Evolutionary conservation across 1,140 invertebrate genomes (phyloP).

Genomic region (Microplitis demolitor): DNA sequence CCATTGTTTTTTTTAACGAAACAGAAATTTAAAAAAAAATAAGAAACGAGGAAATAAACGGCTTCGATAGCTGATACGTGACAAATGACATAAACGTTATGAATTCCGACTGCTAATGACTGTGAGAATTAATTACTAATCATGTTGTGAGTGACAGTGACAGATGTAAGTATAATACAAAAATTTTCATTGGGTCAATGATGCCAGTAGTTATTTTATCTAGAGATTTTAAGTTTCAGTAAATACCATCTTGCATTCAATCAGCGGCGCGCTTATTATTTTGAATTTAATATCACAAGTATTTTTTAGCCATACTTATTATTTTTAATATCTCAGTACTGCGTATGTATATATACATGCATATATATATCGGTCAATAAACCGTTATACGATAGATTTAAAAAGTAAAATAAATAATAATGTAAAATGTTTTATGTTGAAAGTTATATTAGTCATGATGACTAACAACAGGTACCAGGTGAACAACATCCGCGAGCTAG

Average conservation of each 20-base stretch:
- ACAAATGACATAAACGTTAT: not conserved
- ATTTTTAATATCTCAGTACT: too few relatives aligned
- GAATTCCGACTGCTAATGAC: not conserved
- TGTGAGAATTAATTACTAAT: too few relatives aligned
- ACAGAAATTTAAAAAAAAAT: not conserved
- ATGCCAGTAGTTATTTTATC: not conserved
- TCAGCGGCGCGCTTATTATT: not conserved
- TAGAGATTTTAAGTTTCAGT: conserved; percentile 12
- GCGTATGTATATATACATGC: not conserved
- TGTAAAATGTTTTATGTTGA: not conserved
- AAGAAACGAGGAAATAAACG: not conserved
- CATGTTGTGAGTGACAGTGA: too few relatives aligned
- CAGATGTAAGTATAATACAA: not conserved
- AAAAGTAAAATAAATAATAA: conserved; percentile 4
- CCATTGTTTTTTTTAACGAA: not conserved
- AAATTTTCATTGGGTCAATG: not conserved
- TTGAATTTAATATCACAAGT: too few relatives aligned
- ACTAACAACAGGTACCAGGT: too few relatives aligned
- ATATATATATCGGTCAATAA: conserved; percentile 10
- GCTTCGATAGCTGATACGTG: not conserved
- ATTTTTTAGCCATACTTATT: too few relatives aligned
- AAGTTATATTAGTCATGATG: not conserved
- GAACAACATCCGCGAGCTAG: too few relatives aligned
- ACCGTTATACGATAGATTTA: conserved; percentile 13
- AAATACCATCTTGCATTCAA: not conserved